Evolutionary conservation across 2,888 invertebrate species (phyloP).

Genomic region (Arrhopalites spinosus): DNA sequence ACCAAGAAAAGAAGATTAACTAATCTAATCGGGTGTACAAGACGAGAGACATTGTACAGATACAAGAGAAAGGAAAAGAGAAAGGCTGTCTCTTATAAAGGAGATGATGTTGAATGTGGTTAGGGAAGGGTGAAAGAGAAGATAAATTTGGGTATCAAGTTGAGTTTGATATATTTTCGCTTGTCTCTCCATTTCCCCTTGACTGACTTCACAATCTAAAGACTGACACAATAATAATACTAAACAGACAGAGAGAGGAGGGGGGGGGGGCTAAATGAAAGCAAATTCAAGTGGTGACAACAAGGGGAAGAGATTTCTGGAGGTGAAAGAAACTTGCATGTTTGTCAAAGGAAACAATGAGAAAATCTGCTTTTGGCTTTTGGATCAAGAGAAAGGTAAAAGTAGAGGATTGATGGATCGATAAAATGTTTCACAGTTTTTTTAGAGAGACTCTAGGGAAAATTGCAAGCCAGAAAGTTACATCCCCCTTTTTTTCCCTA

Average conservation of each 20-base stretch:
- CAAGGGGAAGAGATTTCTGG: background rate
- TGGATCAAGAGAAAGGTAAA: slow-evolving; percentile 8
- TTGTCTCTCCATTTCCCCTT: no score
- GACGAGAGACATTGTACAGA: no score
- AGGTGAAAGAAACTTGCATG: slow-evolving; percentile 12
- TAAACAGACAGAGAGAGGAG: background rate
- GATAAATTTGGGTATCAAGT: no score
- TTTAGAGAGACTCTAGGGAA: slow-evolving; percentile 18
- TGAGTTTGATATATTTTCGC: no score
- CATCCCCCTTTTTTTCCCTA: background rate
- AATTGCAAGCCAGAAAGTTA: slow-evolving; percentile 13
- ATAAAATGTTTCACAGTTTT: slow-evolving; percentile 20
- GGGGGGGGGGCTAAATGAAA: background rate
- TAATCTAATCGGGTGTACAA: no score
- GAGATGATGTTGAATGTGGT: no score
- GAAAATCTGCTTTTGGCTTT: slow-evolving; percentile 24
- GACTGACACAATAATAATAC: no score
- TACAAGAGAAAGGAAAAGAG: no score
- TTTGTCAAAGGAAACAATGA: slow-evolving; percentile 28
- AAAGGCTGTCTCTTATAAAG: no score
- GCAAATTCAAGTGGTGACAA: slow-evolving; percentile 12
- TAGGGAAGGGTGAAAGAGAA: no score
- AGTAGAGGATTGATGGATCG: slow-evolving; percentile 35
- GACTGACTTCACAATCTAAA: no score
- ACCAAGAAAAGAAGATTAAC: no score